A percentile compares a stretch with the other conserved stretches of the same genome.
Conservation (phyloP, 1,140 invertebrate species). For the Carcinoscorpius rotundicauda region DNA sequence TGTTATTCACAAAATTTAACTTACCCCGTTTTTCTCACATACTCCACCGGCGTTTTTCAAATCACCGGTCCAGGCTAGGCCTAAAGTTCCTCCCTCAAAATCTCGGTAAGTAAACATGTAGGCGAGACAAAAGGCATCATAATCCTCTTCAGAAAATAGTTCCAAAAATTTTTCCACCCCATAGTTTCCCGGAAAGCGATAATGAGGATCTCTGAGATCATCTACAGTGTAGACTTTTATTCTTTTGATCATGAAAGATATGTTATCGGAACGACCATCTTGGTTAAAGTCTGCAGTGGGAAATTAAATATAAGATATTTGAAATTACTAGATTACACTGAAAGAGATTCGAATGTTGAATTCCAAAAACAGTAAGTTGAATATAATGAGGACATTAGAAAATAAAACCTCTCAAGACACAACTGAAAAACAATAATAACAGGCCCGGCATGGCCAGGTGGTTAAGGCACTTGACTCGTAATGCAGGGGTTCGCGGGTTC, state of each 20-base stretch:
- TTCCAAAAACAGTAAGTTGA: too few relatives aligned
- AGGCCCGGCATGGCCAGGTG: too few relatives aligned
- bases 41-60: slow-evolving; percentile 91
- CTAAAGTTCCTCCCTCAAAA: slow-evolving; percentile 96
- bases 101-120: slow-evolving; percentile 99
- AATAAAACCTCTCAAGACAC: too few relatives aligned
- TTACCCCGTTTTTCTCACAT: slow-evolving; percentile 83
- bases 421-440: too few relatives aligned
- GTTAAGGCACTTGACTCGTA: too few relatives aligned
- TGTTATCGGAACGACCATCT: slow-evolving; percentile 79
- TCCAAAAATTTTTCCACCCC: slow-evolving; percentile 89
- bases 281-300: slow-evolving; percentile 69
- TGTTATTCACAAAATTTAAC: slow-evolving; percentile 16
- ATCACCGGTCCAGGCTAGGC: slow-evolving; percentile 93
- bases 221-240: slow-evolving; percentile 84
- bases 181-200: slow-evolving; percentile 83
- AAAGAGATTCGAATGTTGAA: too few relatives aligned
- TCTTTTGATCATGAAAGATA: slow-evolving; percentile 91
- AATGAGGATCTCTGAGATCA: slow-evolving; percentile 63
- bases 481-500: too few relatives aligned
- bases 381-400: too few relatives aligned
- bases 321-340: too few relatives aligned
- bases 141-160: slow-evolving; percentile 92
- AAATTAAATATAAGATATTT: too few relatives aligned
- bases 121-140: slow-evolving; percentile 94